Evolutionary conservation across 2,888 invertebrate genomes (phyloP), one percentile per base, ranked within the genome.

Genomic region (Hirtodrosophila duncani): DNA sequence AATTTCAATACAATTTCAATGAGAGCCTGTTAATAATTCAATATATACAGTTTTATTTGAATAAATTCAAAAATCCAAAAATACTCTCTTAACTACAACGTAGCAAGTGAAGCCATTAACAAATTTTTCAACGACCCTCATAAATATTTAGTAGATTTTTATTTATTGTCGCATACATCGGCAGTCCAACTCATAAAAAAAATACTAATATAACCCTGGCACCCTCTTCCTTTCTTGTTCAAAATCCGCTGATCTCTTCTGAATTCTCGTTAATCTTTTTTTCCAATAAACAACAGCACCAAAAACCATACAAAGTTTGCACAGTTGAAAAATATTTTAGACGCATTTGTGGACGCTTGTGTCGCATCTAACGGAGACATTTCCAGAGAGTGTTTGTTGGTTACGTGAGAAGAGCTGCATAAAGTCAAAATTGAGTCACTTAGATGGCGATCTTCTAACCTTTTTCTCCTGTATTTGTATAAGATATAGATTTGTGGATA

Each of bases 311-410:
- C 7, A 14, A 37, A 33, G 10, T 17, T 36, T 4, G 17, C 10
- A 48, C 52, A 38, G 37, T 23, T 55, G 53, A 30, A 14, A 37
- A n/a, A 33, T 9, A 13, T 36, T 4, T 2, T 1, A 21, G 8
- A 21, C 10, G 43, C 52, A 38, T 42, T 23, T 55, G 53, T 62
- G 61, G 45, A 46, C 43, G 37, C 36, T 29, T 33, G 36, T 27
- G 30, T 53, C 56, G 70, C 51, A 60, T 16, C 27, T n/a, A n/a
- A 62, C 36, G 66, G 69, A 67, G 61, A 50, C 66, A 57, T 55
- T 49, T 33, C 46, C 20, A 44, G 16, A 55, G 52, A 21, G 55
- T 17, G 9, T 36, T 49, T 46, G 48, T 59, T 56, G 56, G 56
- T 59, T 58, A 56, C n/a, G n/a, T n/a, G n/a, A n/a, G n/a, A n/a